A percentile compares a stretch with the other conserved stretches of the same genome.
Conservation (phyloP, 2,113 vertebrate genomes). For the Chrysochloris asiatica region DNA sequence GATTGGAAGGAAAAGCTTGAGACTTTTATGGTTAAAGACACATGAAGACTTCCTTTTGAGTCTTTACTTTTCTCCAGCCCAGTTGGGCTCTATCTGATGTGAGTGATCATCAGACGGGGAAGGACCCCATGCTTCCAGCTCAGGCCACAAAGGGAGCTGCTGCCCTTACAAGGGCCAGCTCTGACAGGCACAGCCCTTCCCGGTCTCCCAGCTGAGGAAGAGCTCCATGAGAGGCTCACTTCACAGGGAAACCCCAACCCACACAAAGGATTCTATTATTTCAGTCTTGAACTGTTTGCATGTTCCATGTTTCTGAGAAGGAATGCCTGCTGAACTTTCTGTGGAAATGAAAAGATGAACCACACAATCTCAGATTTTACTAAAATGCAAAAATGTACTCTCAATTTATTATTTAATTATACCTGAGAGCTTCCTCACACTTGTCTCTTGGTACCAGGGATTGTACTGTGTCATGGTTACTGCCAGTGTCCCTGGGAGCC, state of each 20-base stretch:
- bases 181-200: neutral
- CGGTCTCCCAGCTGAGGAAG: no score
- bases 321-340: conserved; percentile 73
- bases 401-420: conserved; percentile 66
- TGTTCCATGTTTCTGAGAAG: conserved; percentile 72
- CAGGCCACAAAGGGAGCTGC: neutral
- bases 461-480: conserved; percentile 66
- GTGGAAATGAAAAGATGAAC: conserved; percentile 74
- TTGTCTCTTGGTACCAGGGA: conserved; percentile 65
- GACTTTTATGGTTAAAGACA: neutral
- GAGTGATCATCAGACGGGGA: neutral
- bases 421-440: conserved; percentile 39
- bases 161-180: neutral
- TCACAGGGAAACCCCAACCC: neutral
- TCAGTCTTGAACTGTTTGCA: conserved; percentile 68
- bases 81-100: neutral
- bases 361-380: conserved; percentile 75
- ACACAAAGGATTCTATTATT: neutral
- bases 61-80: neutral
- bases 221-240: neutral
- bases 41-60: neutral
- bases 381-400: conserved; percentile 68
- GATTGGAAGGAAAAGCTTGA: neutral
- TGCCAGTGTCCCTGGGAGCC: neutral
- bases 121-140: no score